A percentile compares a stretch with the other conserved stretches of the same genome.
Evolutionary conservation across 1,140 invertebrate genomes (phyloP).

Genomic region (Drosophila quadrilineata): DNA sequence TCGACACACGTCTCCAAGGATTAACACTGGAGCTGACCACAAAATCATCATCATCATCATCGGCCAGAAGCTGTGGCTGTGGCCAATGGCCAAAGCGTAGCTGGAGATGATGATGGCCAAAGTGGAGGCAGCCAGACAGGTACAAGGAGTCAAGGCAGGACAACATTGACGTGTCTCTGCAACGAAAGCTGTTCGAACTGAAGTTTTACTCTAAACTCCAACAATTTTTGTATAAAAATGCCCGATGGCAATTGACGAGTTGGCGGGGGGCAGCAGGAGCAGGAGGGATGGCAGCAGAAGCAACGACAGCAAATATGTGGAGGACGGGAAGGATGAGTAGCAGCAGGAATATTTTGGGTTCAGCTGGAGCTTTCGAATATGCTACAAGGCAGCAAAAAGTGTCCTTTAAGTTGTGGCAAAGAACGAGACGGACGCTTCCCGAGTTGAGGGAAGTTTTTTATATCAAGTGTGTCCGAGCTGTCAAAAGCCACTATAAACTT

Average conservation of each 20-base stretch:
- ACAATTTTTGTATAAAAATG: constrained; percentile 40
- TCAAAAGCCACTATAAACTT: constrained; percentile 81
- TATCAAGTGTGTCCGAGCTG: constrained; percentile 73
- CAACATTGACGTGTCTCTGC: constrained; percentile 37
- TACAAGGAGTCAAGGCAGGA: no score
- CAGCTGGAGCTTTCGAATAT: constrained; percentile 26
- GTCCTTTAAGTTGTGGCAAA: neutral
- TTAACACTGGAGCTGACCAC: constrained; percentile 80
- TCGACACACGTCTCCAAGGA: constrained; percentile 81
- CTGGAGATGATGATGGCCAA: constrained; percentile 23
- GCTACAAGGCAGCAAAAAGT: constrained; percentile 1
- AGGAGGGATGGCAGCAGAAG: neutral
- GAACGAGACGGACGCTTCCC: neutral
- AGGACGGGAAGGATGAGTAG: neutral
- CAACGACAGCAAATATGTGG: constrained; percentile 24
- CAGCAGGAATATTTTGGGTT: neutral
- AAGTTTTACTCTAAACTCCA: constrained; percentile 30
- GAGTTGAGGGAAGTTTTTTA: constrained; percentile 37
- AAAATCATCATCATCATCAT: constrained; percentile 76
- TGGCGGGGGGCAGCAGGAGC: neutral
- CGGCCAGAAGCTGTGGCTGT: constrained; percentile 44
- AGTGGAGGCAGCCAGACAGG: constrained; percentile 1
- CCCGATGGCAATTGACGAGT: constrained; percentile 28
- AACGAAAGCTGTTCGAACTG: constrained; percentile 24
- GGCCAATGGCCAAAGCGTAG: constrained; percentile 24